A percentile compares a stretch with the other conserved stretches of the same genome.
phyloP scores from a whole-genome alignment of 2,797 vertebrate species.

The Spinibarbus caldwelli region DNA sequence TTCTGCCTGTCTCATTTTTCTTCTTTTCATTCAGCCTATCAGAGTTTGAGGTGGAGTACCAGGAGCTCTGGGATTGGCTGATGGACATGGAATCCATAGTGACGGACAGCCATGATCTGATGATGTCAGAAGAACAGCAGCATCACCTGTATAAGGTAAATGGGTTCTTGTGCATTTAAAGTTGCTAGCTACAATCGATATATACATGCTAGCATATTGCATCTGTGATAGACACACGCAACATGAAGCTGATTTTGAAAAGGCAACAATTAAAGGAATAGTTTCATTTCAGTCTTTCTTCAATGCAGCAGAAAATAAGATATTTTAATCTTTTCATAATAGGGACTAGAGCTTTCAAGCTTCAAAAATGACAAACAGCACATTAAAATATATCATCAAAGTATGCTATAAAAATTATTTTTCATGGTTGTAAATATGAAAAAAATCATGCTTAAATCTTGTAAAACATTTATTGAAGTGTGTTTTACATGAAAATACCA shows the following conservation, averaged over 20 bases:
- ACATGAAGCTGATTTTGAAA: background rate
- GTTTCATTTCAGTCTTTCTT: background rate
- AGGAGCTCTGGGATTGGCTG: constrained; percentile 98
- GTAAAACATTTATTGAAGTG: background rate
- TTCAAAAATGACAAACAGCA: background rate
- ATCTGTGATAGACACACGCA: background rate
- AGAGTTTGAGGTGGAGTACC: constrained; percentile 94
- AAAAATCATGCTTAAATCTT: background rate
- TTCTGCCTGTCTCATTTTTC: constrained; percentile 31
- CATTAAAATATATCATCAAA: background rate
- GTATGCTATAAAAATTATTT: background rate
- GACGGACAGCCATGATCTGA: constrained; percentile 94
- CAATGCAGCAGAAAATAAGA: background rate
- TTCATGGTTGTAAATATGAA: background rate
- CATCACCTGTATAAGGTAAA: constrained; percentile 97
- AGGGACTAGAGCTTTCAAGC: background rate
- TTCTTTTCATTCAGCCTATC: constrained; percentile 81
- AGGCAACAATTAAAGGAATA: background rate
- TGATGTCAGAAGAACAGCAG: constrained; percentile 98
- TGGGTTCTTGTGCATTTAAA: background rate
- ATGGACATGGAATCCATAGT: constrained; percentile 98
- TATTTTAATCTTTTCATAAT: background rate
- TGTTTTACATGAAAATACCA: background rate
- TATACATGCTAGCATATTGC: background rate
- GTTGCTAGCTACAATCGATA: background rate